Evolutionary conservation across 2,113 vertebrate genomes (phyloP), one percentile per base, ranked within the genome.

Genomic region (Leucoraja erinaceus): DNA sequence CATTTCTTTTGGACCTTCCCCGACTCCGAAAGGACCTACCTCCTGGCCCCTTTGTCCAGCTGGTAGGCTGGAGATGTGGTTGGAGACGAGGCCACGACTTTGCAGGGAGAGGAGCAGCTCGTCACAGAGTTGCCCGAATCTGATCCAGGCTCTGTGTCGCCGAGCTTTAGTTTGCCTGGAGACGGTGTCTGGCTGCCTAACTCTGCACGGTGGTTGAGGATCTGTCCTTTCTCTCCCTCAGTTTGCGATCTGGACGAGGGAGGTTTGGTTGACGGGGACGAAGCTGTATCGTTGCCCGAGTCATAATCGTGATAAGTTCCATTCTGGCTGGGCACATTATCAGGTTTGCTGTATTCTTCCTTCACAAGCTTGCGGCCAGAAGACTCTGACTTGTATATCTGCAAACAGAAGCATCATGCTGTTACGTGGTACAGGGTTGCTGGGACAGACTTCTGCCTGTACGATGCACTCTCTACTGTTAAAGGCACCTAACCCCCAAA

Each of bases 101-200:
- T 98, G 95, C 96, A 97, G 94, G 97, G 96, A 93, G 98, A 99
- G 61, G 97, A 96, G 94, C 97, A 99, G 96, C 98, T 99, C 95
- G 97, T 98, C 95, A 99, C 97, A 92, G 98, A 99, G 95, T 99
- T 98, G 94, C 98, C 98, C 94, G 98, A 99, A 96, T 99, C 98
- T 0, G 98, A 99, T 94, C 95, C 97, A 94, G 96, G 97, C 95
- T 97, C 98, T 7, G 96, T 96, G 94, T 96, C 95, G 93, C 96
- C 94, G 94, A 96, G 96, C 95, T 95, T 96, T 56, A 97, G 95
- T 94, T 96, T 98, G 94, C 95, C 96, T 1, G 96, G 96, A 28
- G 96, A 97, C 90, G 95, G 95, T 93, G 94, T 95, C 90, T 72
- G 66, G 66, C 93, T 95, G 94, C 94, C 94, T 93, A 95, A 96